Conservation (phyloP, 2,888 invertebrate species). For the Dryobota labecula region DNA sequence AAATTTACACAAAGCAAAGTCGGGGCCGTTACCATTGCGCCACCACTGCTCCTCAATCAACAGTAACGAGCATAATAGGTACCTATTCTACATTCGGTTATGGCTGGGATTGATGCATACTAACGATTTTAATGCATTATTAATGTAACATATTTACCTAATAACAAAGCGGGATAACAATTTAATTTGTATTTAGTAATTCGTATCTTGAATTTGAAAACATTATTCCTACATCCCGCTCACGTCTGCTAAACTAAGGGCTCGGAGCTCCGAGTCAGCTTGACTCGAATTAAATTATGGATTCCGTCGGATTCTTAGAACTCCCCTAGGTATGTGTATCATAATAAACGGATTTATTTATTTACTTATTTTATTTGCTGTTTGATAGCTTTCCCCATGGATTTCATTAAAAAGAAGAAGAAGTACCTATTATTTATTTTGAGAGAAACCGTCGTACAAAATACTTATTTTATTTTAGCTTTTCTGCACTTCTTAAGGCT, state of each 20-base stretch:
- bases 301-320: slow-evolving; percentile 64
- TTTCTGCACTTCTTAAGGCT: too few species aligned
- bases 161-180: slow-evolving; percentile 24
- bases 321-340: slow-evolving; percentile 8
- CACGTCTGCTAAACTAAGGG: slow-evolving; percentile 76
- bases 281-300: slow-evolving; percentile 77
- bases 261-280: slow-evolving; percentile 65
- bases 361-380: slow-evolving; percentile 25
- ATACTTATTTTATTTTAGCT: too few species aligned
- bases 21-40: too few species aligned
- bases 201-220: slow-evolving; percentile 61
- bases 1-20: too few species aligned
- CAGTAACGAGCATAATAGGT: not conserved
- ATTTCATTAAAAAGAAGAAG: not conserved
- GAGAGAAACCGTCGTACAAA: not conserved
- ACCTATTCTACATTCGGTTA: not conserved
- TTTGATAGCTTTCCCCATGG: slow-evolving; percentile 1
- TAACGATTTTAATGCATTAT: slow-evolving; percentile 2
- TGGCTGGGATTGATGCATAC: not conserved
- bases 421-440: not conserved
- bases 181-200: slow-evolving; percentile 52
- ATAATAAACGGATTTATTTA: slow-evolving; percentile 29
- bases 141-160: not conserved
- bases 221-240: slow-evolving; percentile 65
- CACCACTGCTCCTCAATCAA: too few species aligned